Conservation (phyloP, 2,888 invertebrate genomes). For the Drosophila nr. fundita region DNA sequence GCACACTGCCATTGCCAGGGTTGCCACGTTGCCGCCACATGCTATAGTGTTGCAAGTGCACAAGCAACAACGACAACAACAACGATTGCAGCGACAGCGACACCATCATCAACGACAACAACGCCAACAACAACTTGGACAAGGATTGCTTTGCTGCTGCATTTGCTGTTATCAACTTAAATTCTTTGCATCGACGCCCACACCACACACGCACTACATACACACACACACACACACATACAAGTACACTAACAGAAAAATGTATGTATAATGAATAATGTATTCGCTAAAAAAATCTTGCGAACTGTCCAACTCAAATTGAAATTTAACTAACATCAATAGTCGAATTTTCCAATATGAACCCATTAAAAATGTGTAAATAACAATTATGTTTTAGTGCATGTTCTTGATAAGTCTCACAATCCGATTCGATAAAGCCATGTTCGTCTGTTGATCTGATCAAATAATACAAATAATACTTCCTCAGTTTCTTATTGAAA, state of each 20-base stretch:
- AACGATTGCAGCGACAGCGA: constrained; percentile 30
- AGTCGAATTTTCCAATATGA: not conserved
- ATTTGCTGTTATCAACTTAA: constrained; percentile 71
- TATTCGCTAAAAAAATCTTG: not conserved
- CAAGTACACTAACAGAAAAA: not conserved
- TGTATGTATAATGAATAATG: too few species aligned
- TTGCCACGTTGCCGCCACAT: constrained; percentile 14
- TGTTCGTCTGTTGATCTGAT: not conserved
- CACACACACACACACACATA: constrained; percentile 16
- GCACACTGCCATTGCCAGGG: constrained; percentile 46
- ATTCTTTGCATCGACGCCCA: constrained; percentile 74
- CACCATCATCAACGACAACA: constrained; percentile 58
- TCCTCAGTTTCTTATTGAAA: not conserved
- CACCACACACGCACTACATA: constrained; percentile 15
- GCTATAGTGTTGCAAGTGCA: constrained; percentile 39
- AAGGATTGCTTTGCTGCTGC: constrained; percentile 22
- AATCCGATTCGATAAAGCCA: not conserved
- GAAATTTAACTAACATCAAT: not conserved
- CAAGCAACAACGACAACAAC: constrained; percentile 25
- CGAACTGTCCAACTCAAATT: not conserved
- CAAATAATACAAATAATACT: not conserved
- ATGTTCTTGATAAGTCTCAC: not conserved
- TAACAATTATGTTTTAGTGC: not conserved
- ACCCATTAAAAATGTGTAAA: not conserved
- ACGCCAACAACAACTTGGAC: constrained; percentile 36